phyloP scores from a whole-genome alignment of 2,797 vertebrate species.

The Lithobates sylvaticus region DNA sequence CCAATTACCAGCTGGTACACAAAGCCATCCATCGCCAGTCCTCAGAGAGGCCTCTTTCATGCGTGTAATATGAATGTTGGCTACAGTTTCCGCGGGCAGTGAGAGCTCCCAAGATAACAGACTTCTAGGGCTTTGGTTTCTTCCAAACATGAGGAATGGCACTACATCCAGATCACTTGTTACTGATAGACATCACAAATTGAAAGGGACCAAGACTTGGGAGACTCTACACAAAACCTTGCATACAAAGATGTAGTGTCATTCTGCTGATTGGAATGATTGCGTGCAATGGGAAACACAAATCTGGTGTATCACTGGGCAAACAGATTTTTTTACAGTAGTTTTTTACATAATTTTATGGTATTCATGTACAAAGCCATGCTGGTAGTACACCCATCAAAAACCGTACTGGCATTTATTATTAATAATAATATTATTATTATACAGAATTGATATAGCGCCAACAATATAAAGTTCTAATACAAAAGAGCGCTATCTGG shows the following conservation, averaged over 20 bases:
- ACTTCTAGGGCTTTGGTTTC: conserved; percentile 39
- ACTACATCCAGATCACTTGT: conserved; percentile 28
- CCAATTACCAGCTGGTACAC: conserved; percentile 50
- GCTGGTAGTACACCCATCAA: not conserved
- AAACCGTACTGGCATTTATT: not conserved
- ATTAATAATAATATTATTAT: no score
- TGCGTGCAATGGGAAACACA: not conserved
- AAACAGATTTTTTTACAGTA: no score
- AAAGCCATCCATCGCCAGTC: conserved; percentile 51
- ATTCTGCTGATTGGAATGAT: not conserved
- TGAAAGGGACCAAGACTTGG: conserved; percentile 11
- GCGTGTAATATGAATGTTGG: conserved; percentile 60
- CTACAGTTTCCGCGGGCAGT: conserved; percentile 51
- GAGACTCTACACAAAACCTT: not conserved
- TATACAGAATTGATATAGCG: no score
- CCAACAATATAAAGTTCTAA: no score
- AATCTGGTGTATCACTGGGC: not conserved
- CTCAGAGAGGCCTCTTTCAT: conserved; percentile 45
- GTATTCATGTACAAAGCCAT: not conserved
- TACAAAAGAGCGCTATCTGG: no score
- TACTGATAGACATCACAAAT: conserved; percentile 34
- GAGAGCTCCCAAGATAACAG: conserved; percentile 43
- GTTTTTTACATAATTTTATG: not conserved
- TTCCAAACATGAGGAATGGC: conserved; percentile 47
- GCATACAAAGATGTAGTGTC: conserved; percentile 17